Conservation (phyloP, 2,113 vertebrate species). For the Silurus meridionalis region DNA sequence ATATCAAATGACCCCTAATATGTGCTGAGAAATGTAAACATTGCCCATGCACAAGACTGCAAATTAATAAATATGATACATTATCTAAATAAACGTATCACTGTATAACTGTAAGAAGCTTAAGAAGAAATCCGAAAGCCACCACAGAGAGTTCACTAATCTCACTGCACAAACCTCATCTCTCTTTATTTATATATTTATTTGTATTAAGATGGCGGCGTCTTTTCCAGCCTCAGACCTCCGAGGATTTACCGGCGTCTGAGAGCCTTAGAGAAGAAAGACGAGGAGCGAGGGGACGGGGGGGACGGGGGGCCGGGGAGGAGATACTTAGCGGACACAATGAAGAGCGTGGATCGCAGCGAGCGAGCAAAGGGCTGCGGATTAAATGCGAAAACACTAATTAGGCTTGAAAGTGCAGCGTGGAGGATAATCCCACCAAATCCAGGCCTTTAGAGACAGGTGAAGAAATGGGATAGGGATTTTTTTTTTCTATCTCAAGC, state of each 20-base stretch:
- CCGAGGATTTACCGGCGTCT: conserved; percentile 53
- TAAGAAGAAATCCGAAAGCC: conserved; percentile 63
- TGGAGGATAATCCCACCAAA: conserved; percentile 52
- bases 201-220: conserved; percentile 56
- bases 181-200: conserved; percentile 60
- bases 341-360: conserved; percentile 22
- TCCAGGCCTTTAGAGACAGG: conserved; percentile 34
- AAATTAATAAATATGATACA: conserved; percentile 23
- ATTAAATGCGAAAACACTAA: conserved; percentile 40
- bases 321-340: not conserved
- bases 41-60: conserved; percentile 54
- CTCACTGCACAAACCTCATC: conserved; percentile 69
- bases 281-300: too few species aligned
- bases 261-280: not conserved
- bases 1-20: too few species aligned
- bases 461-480: not conserved
- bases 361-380: conserved; percentile 39
- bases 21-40: too few species aligned
- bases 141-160: conserved; percentile 62
- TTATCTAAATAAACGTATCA: conserved; percentile 29
- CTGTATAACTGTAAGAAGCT: conserved; percentile 56
- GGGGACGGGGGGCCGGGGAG: not conserved
- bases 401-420: conserved; percentile 57
- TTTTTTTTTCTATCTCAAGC: not conserved
- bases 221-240: conserved; percentile 58